Percentiles rank a stretch among this genome's conserved stretches.
phyloP scores from a whole-genome alignment of 1,140 invertebrate genomes.

The Psix sp. region DNA sequence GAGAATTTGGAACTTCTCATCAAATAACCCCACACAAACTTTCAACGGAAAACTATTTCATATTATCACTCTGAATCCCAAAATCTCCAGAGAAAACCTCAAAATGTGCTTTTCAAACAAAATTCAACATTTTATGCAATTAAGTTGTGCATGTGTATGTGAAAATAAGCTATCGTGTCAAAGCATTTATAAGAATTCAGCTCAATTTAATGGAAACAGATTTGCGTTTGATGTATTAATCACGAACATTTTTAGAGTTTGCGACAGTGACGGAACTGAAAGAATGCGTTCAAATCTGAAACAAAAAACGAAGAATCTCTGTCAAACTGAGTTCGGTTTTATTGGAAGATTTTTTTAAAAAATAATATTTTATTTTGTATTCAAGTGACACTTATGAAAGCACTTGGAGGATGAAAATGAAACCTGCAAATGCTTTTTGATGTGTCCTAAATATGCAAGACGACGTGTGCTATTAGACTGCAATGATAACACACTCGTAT shows the following conservation, averaged over 20 bases:
- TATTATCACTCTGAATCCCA: slow-evolving; percentile 19
- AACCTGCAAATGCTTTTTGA: slow-evolving; percentile 40
- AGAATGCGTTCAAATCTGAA: no score
- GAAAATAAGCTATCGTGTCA: no score
- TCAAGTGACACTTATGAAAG: slow-evolving; percentile 10
- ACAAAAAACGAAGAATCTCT: no score
- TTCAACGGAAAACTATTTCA: slow-evolving; percentile 43
- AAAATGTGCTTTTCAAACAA: slow-evolving; percentile 8
- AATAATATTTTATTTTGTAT: slow-evolving; percentile 16
- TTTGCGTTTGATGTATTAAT: no score
- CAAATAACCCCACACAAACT: slow-evolving; percentile 36
- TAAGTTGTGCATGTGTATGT: background rate
- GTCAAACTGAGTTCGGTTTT: no score
- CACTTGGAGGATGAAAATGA: slow-evolving; percentile 22
- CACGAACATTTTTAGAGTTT: no score
- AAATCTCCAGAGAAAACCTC: slow-evolving; percentile 12
- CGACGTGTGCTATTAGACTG: slow-evolving; percentile 24
- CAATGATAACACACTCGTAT: slow-evolving; percentile 29
- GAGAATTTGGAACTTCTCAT: slow-evolving; percentile 45
- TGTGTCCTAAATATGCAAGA: slow-evolving; percentile 45
- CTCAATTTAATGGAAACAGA: no score
- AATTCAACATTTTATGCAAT: background rate
- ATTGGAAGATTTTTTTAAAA: no score
- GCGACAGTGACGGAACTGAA: no score
- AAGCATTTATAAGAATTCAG: no score